Conservation (phyloP, 2,888 invertebrate genomes). For the Microchrysa polita region DNA sequence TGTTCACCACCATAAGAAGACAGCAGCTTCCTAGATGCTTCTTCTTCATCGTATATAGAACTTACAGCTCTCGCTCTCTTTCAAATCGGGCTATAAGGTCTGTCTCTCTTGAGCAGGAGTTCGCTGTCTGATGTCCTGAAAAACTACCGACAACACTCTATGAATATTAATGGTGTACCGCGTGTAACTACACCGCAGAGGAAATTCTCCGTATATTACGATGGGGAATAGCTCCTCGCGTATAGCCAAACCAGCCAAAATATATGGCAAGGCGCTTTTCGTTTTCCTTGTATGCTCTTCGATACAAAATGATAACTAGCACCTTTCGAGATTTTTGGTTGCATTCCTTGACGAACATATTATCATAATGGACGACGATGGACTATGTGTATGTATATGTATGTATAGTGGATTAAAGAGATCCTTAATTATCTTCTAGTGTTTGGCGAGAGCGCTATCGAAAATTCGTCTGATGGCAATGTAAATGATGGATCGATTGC, state of each 20-base stretch:
- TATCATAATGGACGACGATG: neutral
- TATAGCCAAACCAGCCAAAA: neutral
- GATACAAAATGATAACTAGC: constrained; percentile 39
- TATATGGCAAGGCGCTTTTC: constrained; percentile 27
- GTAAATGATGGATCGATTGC: neutral
- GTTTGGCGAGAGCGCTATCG: neutral
- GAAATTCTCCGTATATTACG: constrained; percentile 31
- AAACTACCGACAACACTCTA: constrained; percentile 39
- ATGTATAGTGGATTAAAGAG: constrained; percentile 5
- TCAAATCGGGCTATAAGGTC: neutral
- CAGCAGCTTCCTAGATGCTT: neutral
- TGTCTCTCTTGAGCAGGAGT: constrained; percentile 10
- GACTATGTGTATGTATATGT: no score
- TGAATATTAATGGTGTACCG: constrained; percentile 42
- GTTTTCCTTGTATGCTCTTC: constrained; percentile 19
- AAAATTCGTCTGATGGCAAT: neutral
- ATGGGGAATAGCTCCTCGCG: constrained; percentile 30
- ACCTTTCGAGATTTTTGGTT: constrained; percentile 1
- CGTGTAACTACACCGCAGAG: constrained; percentile 43
- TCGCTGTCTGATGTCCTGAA: constrained; percentile 35
- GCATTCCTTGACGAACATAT: neutral
- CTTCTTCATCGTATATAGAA: no score
- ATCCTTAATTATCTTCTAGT: constrained; percentile 1
- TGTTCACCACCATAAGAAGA: neutral
- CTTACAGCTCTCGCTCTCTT: neutral